Conservation (phyloP, 2,888 invertebrate genomes). For the Ochropleura leucogaster region DNA sequence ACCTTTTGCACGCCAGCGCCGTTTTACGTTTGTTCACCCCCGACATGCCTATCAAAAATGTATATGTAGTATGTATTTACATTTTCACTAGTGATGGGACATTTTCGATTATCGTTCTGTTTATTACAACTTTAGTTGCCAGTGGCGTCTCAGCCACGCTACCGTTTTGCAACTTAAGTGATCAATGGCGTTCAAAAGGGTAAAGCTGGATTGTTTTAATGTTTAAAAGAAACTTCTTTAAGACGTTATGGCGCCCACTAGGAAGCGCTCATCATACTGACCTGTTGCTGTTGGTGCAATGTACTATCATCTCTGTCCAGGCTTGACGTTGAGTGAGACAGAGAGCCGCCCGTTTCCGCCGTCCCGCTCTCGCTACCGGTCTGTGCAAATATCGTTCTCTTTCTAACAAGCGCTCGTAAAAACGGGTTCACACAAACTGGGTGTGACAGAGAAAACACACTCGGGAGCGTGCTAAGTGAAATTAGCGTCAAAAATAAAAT, state of each 20-base stretch:
- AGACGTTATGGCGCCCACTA: not conserved
- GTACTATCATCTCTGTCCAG: constrained; percentile 95
- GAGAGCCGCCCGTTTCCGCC: constrained; percentile 91
- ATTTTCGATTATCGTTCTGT: no score
- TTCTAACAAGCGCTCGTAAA: constrained; percentile 74
- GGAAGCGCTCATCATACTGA: constrained; percentile 67
- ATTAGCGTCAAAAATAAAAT: constrained; percentile 21
- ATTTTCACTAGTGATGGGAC: no score
- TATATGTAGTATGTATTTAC: no score
- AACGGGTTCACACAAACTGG: constrained; percentile 27
- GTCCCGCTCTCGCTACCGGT: constrained; percentile 90
- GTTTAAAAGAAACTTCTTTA: no score
- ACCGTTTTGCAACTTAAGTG: no score
- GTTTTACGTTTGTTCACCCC: no score
- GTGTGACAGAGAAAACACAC: constrained; percentile 49
- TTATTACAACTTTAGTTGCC: no score
- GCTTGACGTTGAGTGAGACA: constrained; percentile 96
- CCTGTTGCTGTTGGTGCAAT: constrained; percentile 90
- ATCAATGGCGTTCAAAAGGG: no score
- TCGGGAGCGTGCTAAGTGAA: constrained; percentile 36
- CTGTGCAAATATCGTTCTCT: constrained; percentile 81
- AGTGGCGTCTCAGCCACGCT: no score
- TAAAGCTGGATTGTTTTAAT: no score
- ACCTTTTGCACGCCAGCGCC: no score
- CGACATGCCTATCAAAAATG: no score